Evolutionary conservation across 2,113 vertebrate species (phyloP), one percentile per base, ranked within the genome.

Genomic region (Boulengeromyrus knoepffleri): DNA sequence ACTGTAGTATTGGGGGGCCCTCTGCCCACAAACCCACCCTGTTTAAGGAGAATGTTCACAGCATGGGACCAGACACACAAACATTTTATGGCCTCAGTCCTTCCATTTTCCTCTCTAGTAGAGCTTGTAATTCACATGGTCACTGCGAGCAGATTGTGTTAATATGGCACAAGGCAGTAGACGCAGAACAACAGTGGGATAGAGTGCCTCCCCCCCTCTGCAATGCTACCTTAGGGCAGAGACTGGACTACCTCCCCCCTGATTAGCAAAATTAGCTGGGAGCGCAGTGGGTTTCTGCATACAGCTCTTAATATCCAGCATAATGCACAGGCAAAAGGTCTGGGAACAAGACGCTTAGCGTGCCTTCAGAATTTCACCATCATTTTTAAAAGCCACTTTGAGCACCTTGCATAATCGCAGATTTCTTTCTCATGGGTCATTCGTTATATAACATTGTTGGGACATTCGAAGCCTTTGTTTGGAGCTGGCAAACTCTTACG

Each of bases 251-350:
- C 24, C 31, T 1, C 56, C 56, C 56, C 74, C 53, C 49, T 1
- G 5, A 89, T 47, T 88, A 66, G 15, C 31, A 84, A 53, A 80
- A 89, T 89, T 89, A 47, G 24, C 77, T 13, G 36, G 52, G 52
- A 62, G 89, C 24, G 2, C 77, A 83, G 36, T 46, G 80, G 70
- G 4, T 39, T 77, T 36, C 0, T 39, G 27, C 27, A 39, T 52
- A 62, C 52, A 85, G 52, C 77, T 27, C 52, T 62, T 62, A 89
- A 89, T 89, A n/a, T 85, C 42, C 17, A 85, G n/a, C 12, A 45
- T 58, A 83, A 89, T 53, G 42, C 21, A 19, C 15, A 17, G 31
- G 49, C 52, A 3, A 42, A 46, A 66, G n/a, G 46, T 70, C 58
- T 66, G 7, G 5, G 47, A 36, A 56, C 52, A 19, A 89, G 52